These are phyloP conservation scores for Alloscopus bannaensis DNA, from an alignment of 2,888 invertebrate genomes.

Conservation along the genomic window DNA sequence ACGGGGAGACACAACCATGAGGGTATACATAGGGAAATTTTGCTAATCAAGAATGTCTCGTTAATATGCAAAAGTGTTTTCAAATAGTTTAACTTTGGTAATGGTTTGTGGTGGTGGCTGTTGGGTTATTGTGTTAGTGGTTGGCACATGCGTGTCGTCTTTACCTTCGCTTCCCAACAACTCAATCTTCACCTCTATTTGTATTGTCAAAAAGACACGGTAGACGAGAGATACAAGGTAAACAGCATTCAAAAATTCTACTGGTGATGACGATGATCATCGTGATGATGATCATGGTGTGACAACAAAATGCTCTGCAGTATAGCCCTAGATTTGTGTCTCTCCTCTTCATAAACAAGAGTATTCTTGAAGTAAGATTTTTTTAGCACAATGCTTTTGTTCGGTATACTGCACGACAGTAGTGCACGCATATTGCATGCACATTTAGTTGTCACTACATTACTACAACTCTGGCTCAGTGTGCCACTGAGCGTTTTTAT, in stretches of 20 bases:
- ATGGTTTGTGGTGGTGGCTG: neutral
- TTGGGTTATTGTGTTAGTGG: neutral
- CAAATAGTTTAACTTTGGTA: slow-evolving; percentile 13
- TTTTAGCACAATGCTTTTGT: neutral
- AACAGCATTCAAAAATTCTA: slow-evolving; percentile 43
- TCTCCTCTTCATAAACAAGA: neutral
- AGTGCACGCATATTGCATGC: slow-evolving; percentile 31
- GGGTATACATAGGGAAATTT: neutral
- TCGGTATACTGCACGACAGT: neutral
- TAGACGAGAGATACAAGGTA: slow-evolving; percentile 39
- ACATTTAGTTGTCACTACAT: too few relatives aligned
- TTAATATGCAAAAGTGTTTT: slow-evolving; percentile 37
- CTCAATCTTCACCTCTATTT: neutral
- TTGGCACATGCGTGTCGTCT: neutral
- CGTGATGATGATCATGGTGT: too few relatives aligned
- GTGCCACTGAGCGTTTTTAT: too few relatives aligned
- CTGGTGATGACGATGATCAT: too few relatives aligned
- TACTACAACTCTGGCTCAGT: too few relatives aligned
- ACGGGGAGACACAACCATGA: slow-evolving; percentile 20
- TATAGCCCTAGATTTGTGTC: neutral
- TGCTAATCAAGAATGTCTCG: slow-evolving; percentile 45
- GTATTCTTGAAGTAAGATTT: neutral
- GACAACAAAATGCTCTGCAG: neutral
- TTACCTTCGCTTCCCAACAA: neutral
- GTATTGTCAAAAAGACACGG: slow-evolving; percentile 6